Percentiles rank a stretch among this genome's conserved stretches.
phyloP scores from a whole-genome alignment of 2,797 vertebrate genomes.

The Valencia hispanica region DNA sequence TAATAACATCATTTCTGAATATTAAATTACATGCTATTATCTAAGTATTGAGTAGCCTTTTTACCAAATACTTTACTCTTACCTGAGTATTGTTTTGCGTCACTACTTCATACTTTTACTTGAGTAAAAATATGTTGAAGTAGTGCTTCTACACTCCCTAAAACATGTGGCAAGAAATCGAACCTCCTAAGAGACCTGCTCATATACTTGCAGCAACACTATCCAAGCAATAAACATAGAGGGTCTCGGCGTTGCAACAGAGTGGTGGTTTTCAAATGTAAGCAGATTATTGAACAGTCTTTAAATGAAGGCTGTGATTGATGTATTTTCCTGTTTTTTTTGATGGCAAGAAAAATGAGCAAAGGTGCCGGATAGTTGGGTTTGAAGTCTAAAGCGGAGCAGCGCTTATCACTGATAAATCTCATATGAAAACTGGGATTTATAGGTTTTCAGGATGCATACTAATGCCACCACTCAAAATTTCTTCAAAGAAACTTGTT shows the following conservation, averaged over 20 bases:
- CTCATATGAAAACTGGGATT: conserved; percentile 33
- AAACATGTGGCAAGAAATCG: no score
- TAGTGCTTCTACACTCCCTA: neutral
- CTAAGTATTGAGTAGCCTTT: no score
- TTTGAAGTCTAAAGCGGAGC: neutral
- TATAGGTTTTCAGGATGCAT: conserved; percentile 48
- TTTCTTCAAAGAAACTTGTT: conserved; percentile 35
- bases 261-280: conserved; percentile 7
- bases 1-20: no score
- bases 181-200: no score
- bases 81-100: no score
- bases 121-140: no score
- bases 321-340: neutral
- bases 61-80: no score
- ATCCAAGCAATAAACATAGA: neutral
- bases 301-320: neutral
- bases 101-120: no score
- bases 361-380: neutral
- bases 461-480: conserved; percentile 29
- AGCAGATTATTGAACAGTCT: conserved; percentile 7
- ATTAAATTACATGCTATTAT: no score
- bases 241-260: neutral
- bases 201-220: neutral
- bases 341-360: neutral
- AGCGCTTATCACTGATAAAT: conserved; percentile 5